Percentiles rank a stretch among this genome's conserved stretches.
Evolutionary conservation across 2,888 invertebrate genomes (phyloP).

Genomic region (Stramonita haemastoma): DNA sequence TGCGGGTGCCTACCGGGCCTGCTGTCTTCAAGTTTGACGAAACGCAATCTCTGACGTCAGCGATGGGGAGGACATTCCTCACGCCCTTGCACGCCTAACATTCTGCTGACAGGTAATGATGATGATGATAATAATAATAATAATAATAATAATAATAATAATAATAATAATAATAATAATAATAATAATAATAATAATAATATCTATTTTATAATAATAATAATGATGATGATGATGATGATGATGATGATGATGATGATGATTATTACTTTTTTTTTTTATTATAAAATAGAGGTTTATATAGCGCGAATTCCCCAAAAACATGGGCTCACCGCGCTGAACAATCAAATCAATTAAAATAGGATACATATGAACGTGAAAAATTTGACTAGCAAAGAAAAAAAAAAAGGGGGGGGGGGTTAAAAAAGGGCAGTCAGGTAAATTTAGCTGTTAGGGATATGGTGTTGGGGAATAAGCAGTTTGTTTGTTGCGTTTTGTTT

Average conservation of each 20-base stretch:
- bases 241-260: slow-evolving; percentile 14
- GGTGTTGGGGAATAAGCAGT: too few relatives aligned
- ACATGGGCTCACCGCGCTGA: too few relatives aligned
- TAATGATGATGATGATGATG: slow-evolving; percentile 10
- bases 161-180: background rate
- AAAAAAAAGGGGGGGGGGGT: too few relatives aligned
- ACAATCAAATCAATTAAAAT: too few relatives aligned
- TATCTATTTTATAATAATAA: background rate
- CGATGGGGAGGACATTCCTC: background rate
- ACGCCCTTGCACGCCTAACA: slow-evolving; percentile 40
- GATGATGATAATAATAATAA: background rate
- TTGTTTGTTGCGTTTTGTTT: too few relatives aligned
- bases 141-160: background rate
- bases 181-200: background rate
- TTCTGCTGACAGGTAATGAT: slow-evolving; percentile 32
- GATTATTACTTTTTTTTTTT: background rate
- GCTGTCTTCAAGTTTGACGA: slow-evolving; percentile 38
- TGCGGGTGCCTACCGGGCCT: slow-evolving; percentile 11
- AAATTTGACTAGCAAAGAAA: too few relatives aligned
- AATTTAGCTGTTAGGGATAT: too few relatives aligned
- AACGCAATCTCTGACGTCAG: slow-evolving; percentile 37
- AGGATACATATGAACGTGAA: too few relatives aligned
- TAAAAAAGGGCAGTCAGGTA: too few relatives aligned
- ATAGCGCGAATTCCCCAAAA: too few relatives aligned
- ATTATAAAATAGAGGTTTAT: too few relatives aligned